Evolutionary conservation across 2,888 invertebrate genomes (phyloP).

Genomic region (Crioceris asparagi): DNA sequence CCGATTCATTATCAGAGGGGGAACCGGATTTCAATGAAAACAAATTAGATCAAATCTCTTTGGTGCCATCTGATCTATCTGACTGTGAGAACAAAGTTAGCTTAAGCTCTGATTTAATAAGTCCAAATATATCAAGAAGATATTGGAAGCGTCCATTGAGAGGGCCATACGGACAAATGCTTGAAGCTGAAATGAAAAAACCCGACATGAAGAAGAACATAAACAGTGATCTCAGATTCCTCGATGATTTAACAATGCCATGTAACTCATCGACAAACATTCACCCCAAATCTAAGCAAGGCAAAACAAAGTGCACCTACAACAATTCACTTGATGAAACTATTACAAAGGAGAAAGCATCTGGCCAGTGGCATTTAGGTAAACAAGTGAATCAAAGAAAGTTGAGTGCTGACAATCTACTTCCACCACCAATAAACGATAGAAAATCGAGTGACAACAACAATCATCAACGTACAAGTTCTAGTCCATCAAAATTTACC

Average conservation of each 20-base stretch:
- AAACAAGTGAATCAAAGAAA: constrained; percentile 30
- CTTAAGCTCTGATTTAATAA: constrained; percentile 38
- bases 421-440: constrained; percentile 22
- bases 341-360: too few species aligned
- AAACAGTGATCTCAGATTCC: constrained; percentile 47
- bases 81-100: constrained; percentile 42
- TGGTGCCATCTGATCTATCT: constrained; percentile 53
- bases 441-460: constrained; percentile 40
- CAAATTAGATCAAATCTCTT: constrained; percentile 38
- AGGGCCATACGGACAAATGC: constrained; percentile 70
- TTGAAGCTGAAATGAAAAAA: constrained; percentile 71
- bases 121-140: constrained; percentile 46
- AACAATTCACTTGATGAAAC: constrained; percentile 45
- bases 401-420: constrained; percentile 37
- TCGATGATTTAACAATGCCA: constrained; percentile 37
- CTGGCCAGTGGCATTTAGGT: constrained; percentile 18
- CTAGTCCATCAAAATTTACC: constrained; percentile 60
- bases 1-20: constrained; percentile 63
- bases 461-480: constrained; percentile 71
- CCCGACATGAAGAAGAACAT: constrained; percentile 46
- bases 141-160: constrained; percentile 66
- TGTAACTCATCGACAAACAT: constrained; percentile 17
- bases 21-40: constrained; percentile 53
- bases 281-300: constrained; percentile 26
- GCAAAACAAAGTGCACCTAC: constrained; percentile 38